phyloP scores from a whole-genome alignment of 2,797 vertebrate species.

The Pagetopsis macropterus region DNA sequence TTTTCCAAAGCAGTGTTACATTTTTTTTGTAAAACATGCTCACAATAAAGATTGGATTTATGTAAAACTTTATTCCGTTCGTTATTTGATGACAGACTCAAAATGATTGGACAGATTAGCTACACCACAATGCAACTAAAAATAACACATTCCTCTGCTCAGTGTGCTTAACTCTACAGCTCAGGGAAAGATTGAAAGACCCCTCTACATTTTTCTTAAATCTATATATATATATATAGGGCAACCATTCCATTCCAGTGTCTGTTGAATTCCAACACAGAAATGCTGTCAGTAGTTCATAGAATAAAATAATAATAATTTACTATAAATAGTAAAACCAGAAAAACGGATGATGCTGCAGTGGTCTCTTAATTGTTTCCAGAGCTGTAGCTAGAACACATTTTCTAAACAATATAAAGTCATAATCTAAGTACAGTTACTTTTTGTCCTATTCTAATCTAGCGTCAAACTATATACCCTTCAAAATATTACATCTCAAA shows the following conservation, averaged over 20 bases:
- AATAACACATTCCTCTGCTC: slow-evolving; percentile 2
- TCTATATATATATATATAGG: too few species aligned
- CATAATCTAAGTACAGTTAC: neutral
- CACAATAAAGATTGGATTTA: slow-evolving; percentile 70
- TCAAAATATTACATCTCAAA: neutral
- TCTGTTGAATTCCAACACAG: too few species aligned
- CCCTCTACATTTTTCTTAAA: too few species aligned
- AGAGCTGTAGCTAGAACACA: too few species aligned
- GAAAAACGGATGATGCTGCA: too few species aligned
- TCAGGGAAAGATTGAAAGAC: neutral
- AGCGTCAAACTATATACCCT: neutral
- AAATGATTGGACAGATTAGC: neutral
- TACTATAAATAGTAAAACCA: too few species aligned
- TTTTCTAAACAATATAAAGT: neutral
- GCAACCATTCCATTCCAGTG: too few species aligned
- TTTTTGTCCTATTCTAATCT: neutral
- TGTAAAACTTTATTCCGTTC: slow-evolving; percentile 1
- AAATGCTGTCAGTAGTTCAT: too few species aligned
- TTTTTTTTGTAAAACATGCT: slow-evolving; percentile 40
- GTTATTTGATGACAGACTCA: slow-evolving; percentile 14
- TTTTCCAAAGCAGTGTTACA: slow-evolving; percentile 20
- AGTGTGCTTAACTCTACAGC: slow-evolving; percentile 28
- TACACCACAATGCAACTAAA: neutral
- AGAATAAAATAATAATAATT: too few species aligned
- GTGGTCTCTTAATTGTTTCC: too few species aligned